Conservation (phyloP, 1,140 invertebrate species). For the Cyrtorhinus lividipennis region DNA sequence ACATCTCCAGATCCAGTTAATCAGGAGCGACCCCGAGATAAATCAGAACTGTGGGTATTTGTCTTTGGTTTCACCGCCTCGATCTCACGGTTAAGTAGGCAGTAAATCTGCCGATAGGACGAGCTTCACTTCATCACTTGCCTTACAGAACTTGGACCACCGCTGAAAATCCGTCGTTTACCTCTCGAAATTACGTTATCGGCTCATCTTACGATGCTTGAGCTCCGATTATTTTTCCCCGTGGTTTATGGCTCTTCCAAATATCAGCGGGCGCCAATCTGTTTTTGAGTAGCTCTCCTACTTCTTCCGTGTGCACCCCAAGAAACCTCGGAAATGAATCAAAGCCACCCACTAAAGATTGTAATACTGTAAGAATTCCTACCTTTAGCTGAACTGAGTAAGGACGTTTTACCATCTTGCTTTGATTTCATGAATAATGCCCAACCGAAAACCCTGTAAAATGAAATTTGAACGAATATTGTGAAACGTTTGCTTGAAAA, state of each 20-base stretch:
- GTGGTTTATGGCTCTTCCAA: not conserved
- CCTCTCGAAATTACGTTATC: not conserved
- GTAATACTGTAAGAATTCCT: too few relatives aligned
- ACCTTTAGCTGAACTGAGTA: too few relatives aligned
- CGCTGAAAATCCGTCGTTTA: too few relatives aligned
- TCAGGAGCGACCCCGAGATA: not conserved
- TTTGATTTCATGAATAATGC: too few relatives aligned
- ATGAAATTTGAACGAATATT: too few relatives aligned
- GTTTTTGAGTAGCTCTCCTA: too few relatives aligned
- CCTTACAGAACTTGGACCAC: not conserved
- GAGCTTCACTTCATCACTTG: slow-evolving; percentile 8
- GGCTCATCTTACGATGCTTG: not conserved
- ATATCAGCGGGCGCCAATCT: not conserved
- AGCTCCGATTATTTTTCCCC: not conserved
- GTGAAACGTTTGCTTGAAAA: too few relatives aligned
- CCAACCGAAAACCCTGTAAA: too few relatives aligned
- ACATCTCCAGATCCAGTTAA: slow-evolving; percentile 3
- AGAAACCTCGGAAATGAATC: too few relatives aligned
- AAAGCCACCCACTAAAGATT: too few relatives aligned
- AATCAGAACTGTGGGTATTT: slow-evolving; percentile 2
- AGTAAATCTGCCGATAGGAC: slow-evolving; percentile 4
- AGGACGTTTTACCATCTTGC: too few relatives aligned
- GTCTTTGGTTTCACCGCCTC: not conserved
- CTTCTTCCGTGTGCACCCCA: too few relatives aligned
- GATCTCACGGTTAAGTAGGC: slow-evolving; percentile 6